Conservation (phyloP, 2,113 vertebrate genomes). For the Ploceus nigricollis region DNA sequence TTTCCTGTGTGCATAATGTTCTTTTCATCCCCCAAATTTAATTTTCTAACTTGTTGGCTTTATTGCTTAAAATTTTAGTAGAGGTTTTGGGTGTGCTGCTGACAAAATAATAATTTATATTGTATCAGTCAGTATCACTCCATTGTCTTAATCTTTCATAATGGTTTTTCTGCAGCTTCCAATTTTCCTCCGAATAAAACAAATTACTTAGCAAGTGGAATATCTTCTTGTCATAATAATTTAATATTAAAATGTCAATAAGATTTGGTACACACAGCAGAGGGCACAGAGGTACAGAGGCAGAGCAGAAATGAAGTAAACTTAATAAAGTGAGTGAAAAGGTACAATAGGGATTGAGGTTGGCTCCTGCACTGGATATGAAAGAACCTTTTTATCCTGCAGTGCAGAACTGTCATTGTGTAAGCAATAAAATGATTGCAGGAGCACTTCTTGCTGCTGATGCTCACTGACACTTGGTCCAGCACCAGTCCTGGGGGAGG, state of each 20-base stretch:
- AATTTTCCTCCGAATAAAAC: conserved; percentile 70
- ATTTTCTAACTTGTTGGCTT: conserved; percentile 68
- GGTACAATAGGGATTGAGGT: conserved; percentile 37
- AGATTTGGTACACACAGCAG: conserved; percentile 69
- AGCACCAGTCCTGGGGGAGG: background rate
- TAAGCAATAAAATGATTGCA: conserved; percentile 30
- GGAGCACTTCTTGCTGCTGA: background rate
- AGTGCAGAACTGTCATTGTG: conserved; percentile 3
- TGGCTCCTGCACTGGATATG: conserved; percentile 32
- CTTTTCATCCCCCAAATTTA: conserved; percentile 49
- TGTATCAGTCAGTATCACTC: conserved; percentile 62
- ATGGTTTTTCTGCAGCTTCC: conserved; percentile 71
- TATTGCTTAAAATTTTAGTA: conserved; percentile 51
- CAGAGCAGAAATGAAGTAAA: conserved; percentile 68
- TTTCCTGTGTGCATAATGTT: conserved; percentile 10
- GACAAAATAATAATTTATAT: conserved; percentile 66
- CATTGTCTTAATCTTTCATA: conserved; percentile 70
- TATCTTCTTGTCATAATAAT: conserved; percentile 74
- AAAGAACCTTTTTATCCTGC: conserved; percentile 52
- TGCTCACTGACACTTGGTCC: background rate
- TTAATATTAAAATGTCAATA: conserved; percentile 76
- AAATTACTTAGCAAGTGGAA: conserved; percentile 73
- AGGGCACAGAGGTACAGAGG: conserved; percentile 63
- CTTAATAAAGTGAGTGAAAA: conserved; percentile 63
- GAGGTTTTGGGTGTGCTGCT: conserved; percentile 29